Evolutionary conservation across 2,797 vertebrate genomes (phyloP), one percentile per base, ranked within the genome.

Genomic region (Manis javanica): DNA sequence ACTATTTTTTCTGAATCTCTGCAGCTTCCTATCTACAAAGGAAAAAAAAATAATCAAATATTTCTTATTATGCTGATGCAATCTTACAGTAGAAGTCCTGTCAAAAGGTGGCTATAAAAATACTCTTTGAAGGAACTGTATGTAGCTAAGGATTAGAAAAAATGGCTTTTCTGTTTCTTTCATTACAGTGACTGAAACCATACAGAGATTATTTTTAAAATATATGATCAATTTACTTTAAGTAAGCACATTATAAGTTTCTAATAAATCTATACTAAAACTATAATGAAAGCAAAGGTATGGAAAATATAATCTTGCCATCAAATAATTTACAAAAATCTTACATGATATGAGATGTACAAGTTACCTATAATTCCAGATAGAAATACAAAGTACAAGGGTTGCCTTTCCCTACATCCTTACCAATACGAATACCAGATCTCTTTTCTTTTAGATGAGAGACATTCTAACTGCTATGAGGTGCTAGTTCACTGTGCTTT

Each of bases 271-370:
- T 57, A 21, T 64, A 91, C 64, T 64, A 31, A 64, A 71, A 87
- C 26, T 63, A 61, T 85, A 87, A 51, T 49, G 26, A 88, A 93
- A 93, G 69, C 3, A 49, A 85, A 75, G 49, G 29, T 55, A 10
- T 68, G 51, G 16, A 55, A 79, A 55, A 79, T 24, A 57, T 49
- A 55, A 88, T 88, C 13, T 88, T 71, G 15, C 14, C 74, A 75
- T 63, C 46, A 86, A 91, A 85, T 79, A 74, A 81, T 81, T 75
- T 75, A 75, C 6, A 78, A 64, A 90, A 83, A 78, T 92, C 5
- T 93, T 87, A 63, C 6, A 91, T 42, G 13, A 37, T 39, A 34
- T 68, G 26, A 69, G 39, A 77, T 64, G 0, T 57, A 46, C 26
- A 91, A 66, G 71, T 61, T 55, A 68, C 1, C 11, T 86, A 11